Percentiles rank a stretch among this genome's conserved stretches.
These are phyloP conservation scores for Cichlasoma orientale DNA, from an alignment of 2,797 vertebrate genomes.

Conservation along the genomic window DNA sequence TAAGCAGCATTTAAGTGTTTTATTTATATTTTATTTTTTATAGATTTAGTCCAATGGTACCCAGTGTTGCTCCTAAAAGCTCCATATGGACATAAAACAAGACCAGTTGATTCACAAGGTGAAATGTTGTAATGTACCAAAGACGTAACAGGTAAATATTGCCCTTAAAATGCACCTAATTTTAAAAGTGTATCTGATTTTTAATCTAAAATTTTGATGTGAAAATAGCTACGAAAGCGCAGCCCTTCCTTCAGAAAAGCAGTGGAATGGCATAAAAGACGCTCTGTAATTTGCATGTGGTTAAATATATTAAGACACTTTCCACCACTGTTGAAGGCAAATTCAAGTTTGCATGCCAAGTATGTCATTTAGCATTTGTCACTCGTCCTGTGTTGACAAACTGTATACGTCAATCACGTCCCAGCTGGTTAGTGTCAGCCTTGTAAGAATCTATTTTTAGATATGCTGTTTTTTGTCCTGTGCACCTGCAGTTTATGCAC, in stretches of 20 bases:
- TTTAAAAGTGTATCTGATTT: neutral
- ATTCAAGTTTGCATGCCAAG: neutral
- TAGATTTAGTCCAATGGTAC: neutral
- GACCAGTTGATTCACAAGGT: no score
- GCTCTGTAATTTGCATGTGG: neutral
- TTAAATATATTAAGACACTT: neutral
- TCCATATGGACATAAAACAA: neutral
- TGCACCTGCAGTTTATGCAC: slow-evolving; percentile 56
- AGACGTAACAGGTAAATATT: neutral
- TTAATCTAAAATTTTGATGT: neutral
- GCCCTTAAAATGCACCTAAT: neutral
- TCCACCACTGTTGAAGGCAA: neutral
- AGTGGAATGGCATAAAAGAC: neutral
- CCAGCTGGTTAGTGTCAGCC: slow-evolving; percentile 35
- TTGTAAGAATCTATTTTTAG: slow-evolving; percentile 30
- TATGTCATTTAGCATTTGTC: slow-evolving; percentile 6
- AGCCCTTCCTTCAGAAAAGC: neutral
- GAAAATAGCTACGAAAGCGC: neutral
- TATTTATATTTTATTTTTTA: neutral
- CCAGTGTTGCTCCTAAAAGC: neutral
- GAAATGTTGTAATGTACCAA: neutral
- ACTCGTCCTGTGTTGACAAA: neutral
- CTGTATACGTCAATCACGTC: slow-evolving; percentile 11
- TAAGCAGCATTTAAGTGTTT: neutral
- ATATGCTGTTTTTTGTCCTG: neutral